Evolutionary conservation across 2,113 vertebrate species (phyloP).

Genomic region (Lampris incognitus): DNA sequence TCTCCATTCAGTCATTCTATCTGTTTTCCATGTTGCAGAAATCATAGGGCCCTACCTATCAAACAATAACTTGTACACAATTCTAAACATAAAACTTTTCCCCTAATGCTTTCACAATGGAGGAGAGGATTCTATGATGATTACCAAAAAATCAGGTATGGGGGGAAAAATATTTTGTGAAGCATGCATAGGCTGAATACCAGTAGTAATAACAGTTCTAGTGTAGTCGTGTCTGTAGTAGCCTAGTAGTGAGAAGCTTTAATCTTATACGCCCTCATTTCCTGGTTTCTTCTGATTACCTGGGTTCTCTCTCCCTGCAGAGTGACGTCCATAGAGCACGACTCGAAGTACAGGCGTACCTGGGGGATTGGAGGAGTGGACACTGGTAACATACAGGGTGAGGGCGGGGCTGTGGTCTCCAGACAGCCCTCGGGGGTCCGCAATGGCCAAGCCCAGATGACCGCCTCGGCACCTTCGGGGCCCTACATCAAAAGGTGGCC

Average conservation of each 20-base stretch:
- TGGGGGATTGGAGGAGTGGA: constrained; percentile 84
- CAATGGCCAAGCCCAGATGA: constrained; percentile 77
- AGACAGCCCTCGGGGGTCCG: constrained; percentile 83
- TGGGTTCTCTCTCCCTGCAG: constrained; percentile 68
- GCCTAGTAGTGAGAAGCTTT: background rate
- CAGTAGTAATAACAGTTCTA: background rate
- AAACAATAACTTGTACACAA: background rate
- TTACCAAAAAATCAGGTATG: constrained; percentile 71
- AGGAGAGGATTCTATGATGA: constrained; percentile 68
- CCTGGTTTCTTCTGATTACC: background rate
- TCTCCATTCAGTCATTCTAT: too few species aligned
- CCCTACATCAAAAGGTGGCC: constrained; percentile 87
- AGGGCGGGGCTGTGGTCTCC: constrained; percentile 79
- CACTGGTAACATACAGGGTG: constrained; percentile 27
- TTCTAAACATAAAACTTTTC: constrained; percentile 63
- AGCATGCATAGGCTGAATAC: background rate
- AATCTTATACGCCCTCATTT: background rate
- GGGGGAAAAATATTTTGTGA: background rate
- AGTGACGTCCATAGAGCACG: constrained; percentile 88
- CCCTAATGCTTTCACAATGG: constrained; percentile 68
- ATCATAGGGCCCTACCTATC: constrained; percentile 5
- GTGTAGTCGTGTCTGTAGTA: background rate
- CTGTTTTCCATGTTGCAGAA: too few species aligned
- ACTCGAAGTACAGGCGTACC: constrained; percentile 87
- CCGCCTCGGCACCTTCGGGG: constrained; percentile 66